Evolutionary conservation across 2,888 invertebrate genomes (phyloP).

Genomic region (Frankliniella intonsa): DNA sequence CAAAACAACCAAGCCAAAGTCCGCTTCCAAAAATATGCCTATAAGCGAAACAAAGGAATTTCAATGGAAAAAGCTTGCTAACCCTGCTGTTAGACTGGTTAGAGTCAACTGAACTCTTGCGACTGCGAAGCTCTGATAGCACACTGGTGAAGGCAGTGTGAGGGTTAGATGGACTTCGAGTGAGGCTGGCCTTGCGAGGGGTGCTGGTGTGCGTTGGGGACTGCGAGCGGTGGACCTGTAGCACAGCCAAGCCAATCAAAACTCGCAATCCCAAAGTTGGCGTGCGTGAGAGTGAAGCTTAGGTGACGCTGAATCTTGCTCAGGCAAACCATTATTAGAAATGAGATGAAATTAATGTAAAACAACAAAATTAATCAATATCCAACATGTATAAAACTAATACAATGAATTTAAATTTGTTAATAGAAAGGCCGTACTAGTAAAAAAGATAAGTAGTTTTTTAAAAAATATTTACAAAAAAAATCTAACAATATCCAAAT

Average conservation of each 20-base stretch:
- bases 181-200: slow-evolving; percentile 39
- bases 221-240: slow-evolving; percentile 49
- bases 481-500: background rate
- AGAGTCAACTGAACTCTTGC: slow-evolving; percentile 49
- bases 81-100: slow-evolving; percentile 42
- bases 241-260: slow-evolving; percentile 34
- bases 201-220: slow-evolving; percentile 45
- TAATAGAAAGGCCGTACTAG: background rate
- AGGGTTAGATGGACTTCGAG: slow-evolving; percentile 43
- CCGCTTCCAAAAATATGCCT: background rate
- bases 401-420: background rate
- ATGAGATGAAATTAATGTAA: background rate
- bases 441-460: background rate
- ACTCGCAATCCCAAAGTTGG: slow-evolving; percentile 28
- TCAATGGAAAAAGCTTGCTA: slow-evolving; percentile 41
- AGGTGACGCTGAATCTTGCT: background rate
- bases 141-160: slow-evolving; percentile 52
- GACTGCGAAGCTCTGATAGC: slow-evolving; percentile 50
- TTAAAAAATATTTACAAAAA: background rate
- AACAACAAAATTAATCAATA: background rate
- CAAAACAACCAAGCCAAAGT: background rate
- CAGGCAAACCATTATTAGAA: background rate
- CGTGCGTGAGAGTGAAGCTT: slow-evolving; percentile 29
- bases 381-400: background rate
- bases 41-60: slow-evolving; percentile 39